phyloP scores from a whole-genome alignment of 2,797 vertebrate species.

The Xenops minutus region DNA sequence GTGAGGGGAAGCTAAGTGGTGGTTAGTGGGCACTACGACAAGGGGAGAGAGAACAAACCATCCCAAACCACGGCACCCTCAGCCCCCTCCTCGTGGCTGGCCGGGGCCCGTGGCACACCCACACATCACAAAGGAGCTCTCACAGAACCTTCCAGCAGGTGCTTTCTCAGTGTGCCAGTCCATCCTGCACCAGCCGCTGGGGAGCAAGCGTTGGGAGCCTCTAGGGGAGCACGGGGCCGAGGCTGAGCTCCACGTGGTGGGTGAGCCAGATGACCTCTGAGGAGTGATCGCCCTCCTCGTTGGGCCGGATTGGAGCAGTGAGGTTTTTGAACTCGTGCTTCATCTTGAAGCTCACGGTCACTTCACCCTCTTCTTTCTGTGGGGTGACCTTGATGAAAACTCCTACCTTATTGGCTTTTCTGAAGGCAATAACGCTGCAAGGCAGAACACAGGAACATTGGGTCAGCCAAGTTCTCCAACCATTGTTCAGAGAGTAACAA shows the following conservation, averaged over 20 bases:
- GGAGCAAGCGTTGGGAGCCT: background rate
- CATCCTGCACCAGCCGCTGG: background rate
- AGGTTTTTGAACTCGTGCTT: conserved; percentile 97
- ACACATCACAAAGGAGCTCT: conserved; percentile 50
- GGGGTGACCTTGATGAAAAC: conserved; percentile 98
- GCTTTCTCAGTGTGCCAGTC: background rate
- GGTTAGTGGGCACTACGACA: conserved; percentile 33
- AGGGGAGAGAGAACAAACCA: conserved; percentile 21
- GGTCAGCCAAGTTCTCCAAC: conserved; percentile 11
- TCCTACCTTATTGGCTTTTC: conserved; percentile 98
- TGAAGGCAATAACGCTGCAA: conserved; percentile 90
- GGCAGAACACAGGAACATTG: background rate
- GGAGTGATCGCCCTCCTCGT: conserved; percentile 82
- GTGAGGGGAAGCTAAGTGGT: conserved; percentile 1
- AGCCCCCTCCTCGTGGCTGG: background rate
- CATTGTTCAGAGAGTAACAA: background rate
- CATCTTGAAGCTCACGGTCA: conserved; percentile 93
- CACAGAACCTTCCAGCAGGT: background rate
- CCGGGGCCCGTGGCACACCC: background rate
- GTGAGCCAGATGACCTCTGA: conserved; percentile 92
- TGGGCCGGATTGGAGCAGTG: conserved; percentile 85
- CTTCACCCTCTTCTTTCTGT: conserved; percentile 86
- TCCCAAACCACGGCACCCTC: conserved; percentile 3
- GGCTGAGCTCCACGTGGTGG: conserved; percentile 93
- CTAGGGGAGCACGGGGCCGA: conserved; percentile 89